These are phyloP conservation scores for Macropis europaea DNA, from an alignment of 2,888 invertebrate species.

Conservation along the genomic window DNA sequence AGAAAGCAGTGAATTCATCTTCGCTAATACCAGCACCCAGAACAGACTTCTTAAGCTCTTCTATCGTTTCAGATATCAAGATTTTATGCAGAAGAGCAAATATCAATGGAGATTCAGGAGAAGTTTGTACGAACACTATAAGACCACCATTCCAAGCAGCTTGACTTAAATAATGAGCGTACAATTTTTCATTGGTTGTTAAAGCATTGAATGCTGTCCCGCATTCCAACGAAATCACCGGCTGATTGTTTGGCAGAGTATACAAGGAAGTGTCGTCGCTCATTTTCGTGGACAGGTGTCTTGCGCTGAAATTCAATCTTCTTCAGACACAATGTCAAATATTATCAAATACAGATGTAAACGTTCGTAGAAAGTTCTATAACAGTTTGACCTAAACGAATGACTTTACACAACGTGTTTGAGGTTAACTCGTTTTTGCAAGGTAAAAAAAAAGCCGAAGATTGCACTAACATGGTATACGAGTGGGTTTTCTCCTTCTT, in stretches of 20 bases:
- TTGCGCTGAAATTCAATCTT: conserved; percentile 40
- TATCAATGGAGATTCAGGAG: conserved; percentile 94
- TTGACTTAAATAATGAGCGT: conserved; percentile 94
- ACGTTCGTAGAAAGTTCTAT: too few species aligned
- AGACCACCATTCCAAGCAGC: conserved; percentile 96
- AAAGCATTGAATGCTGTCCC: conserved; percentile 91
- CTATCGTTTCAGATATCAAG: conserved; percentile 86
- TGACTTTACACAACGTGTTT: not conserved
- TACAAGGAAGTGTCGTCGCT: conserved; percentile 76
- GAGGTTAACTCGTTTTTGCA: not conserved
- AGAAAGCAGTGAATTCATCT: conserved; percentile 91
- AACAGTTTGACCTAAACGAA: too few species aligned
- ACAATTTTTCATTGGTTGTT: conserved; percentile 89
- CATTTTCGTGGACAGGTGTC: conserved; percentile 61
- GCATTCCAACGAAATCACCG: conserved; percentile 91
- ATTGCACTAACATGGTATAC: too few species aligned
- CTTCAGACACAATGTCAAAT: not conserved
- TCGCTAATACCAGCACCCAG: conserved; percentile 85
- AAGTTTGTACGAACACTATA: conserved; percentile 93
- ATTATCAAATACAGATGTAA: not conserved
- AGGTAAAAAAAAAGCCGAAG: too few species aligned
- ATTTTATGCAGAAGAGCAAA: conserved; percentile 92
- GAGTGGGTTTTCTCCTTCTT: too few species aligned
- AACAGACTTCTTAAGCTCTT: conserved; percentile 85
- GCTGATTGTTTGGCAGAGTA: conserved; percentile 84